Evolutionary conservation across 2,888 invertebrate genomes (phyloP).

Genomic region (Mechanitis mazaeus): DNA sequence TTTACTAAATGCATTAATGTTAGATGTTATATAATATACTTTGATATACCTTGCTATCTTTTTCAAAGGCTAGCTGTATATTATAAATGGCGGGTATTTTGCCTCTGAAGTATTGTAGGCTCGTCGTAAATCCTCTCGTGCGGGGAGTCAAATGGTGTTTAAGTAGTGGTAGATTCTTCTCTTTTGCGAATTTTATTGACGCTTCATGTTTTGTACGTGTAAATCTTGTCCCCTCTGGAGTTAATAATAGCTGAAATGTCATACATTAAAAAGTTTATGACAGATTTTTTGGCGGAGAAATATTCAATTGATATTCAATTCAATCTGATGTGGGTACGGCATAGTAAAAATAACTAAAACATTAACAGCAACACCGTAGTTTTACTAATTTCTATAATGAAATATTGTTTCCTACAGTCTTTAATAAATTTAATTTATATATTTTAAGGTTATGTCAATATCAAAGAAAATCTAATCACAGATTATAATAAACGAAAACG

Average conservation of each 20-base stretch:
- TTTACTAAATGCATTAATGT: too few relatives aligned
- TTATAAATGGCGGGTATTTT: constrained; percentile 91
- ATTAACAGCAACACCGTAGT: too few relatives aligned
- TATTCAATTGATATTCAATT: too few relatives aligned
- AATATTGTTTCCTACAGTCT: too few relatives aligned
- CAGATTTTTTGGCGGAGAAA: too few relatives aligned
- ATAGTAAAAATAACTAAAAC: too few relatives aligned
- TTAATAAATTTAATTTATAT: too few relatives aligned
- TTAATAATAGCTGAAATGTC: constrained; percentile 83
- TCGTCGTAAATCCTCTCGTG: constrained; percentile 94
- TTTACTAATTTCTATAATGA: too few relatives aligned
- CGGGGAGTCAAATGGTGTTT: constrained; percentile 95
- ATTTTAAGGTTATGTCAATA: neutral
- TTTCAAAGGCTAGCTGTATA: constrained; percentile 84
- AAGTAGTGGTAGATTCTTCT: constrained; percentile 88
- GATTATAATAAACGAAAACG: neutral
- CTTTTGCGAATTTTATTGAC: constrained; percentile 90
- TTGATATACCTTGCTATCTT: constrained; percentile 71
- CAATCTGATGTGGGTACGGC: too few relatives aligned
- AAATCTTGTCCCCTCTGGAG: constrained; percentile 96
- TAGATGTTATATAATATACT: neutral
- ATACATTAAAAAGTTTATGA: neutral
- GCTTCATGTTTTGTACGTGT: constrained; percentile 91
- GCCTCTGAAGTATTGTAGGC: constrained; percentile 86
- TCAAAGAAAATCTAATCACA: neutral